These are phyloP conservation scores for Drosophila borborema DNA, from an alignment of 2,888 invertebrate genomes.

Conservation along the genomic window DNA sequence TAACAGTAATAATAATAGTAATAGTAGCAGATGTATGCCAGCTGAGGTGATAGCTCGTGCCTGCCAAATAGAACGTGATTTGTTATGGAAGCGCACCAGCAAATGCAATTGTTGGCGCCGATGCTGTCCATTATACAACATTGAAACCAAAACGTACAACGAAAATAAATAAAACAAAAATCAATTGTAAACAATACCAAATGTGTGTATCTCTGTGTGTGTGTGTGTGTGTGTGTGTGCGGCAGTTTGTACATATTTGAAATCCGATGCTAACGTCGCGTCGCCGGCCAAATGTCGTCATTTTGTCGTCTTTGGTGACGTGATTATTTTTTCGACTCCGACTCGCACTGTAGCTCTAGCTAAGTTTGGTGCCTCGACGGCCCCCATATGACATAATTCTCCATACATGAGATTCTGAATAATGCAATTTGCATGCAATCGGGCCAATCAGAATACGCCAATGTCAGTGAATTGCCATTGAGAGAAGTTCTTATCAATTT, in stretches of 20 bases:
- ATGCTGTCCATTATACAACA: constrained; percentile 48
- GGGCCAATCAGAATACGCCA: background rate
- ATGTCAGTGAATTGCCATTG: background rate
- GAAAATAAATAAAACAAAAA: constrained; percentile 20
- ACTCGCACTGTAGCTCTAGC: constrained; percentile 6
- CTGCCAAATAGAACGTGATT: constrained; percentile 42
- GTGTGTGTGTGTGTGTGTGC: constrained; percentile 22
- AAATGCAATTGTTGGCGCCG: constrained; percentile 52
- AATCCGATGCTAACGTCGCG: constrained; percentile 38
- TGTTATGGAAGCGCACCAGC: constrained; percentile 26
- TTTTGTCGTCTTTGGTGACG: constrained; percentile 48
- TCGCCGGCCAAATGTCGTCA: constrained; percentile 60
- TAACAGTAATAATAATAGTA: background rate
- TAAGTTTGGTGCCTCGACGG: constrained; percentile 14
- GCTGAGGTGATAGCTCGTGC: background rate
- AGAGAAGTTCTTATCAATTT: background rate
- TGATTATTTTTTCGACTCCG: constrained; percentile 40
- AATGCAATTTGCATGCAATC: constrained; percentile 22
- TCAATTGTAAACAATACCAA: constrained; percentile 48
- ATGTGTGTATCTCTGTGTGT: constrained; percentile 3
- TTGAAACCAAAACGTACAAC: constrained; percentile 34
- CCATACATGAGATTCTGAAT: constrained; percentile 18
- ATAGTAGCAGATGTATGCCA: background rate
- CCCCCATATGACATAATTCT: constrained; percentile 43
- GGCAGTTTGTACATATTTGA: constrained; percentile 30